Evolutionary conservation across 2,888 invertebrate genomes (phyloP).

Genomic region (Pristionchus entomophagus): DNA sequence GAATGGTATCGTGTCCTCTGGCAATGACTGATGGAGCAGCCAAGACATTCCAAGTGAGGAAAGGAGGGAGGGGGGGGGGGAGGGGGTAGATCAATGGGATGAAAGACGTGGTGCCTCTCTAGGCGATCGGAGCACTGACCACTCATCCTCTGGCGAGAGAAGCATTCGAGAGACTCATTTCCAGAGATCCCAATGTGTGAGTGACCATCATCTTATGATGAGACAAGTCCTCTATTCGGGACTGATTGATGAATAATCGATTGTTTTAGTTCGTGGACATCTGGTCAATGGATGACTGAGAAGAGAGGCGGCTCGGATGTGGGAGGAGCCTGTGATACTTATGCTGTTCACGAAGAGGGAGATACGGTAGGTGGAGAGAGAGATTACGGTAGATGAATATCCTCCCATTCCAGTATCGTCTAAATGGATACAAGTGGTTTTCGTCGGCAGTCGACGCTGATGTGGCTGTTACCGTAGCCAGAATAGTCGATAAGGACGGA

Average conservation of each 20-base stretch:
- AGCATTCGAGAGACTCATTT: conserved; percentile 76
- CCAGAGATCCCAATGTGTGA: conserved; percentile 76
- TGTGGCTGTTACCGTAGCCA: conserved; percentile 80
- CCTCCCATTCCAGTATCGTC: conserved; percentile 65
- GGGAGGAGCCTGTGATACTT: conserved; percentile 76
- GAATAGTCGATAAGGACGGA: conserved; percentile 77
- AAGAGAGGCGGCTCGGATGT: conserved; percentile 81
- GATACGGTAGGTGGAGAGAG: conserved; percentile 54
- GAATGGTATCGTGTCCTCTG: conserved; percentile 80
- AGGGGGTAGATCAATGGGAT: neutral
- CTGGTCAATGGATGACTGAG: conserved; percentile 82
- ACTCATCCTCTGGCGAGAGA: conserved; percentile 54
- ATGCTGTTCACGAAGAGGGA: conserved; percentile 61
- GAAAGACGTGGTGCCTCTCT: neutral
- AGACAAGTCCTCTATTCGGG: no score
- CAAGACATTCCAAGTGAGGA: conserved; percentile 78
- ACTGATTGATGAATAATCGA: neutral
- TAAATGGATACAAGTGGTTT: conserved; percentile 82
- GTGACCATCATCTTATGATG: neutral
- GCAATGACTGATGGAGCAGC: conserved; percentile 82
- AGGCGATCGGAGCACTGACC: conserved; percentile 60
- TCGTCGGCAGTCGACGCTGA: conserved; percentile 81
- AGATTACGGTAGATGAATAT: neutral
- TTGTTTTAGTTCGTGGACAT: conserved; percentile 79
- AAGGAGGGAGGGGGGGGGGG: neutral